Evolutionary conservation across 2,888 invertebrate genomes (phyloP), one percentile per base, ranked within the genome.

Genomic region (Pseudeuparius sepicola): DNA sequence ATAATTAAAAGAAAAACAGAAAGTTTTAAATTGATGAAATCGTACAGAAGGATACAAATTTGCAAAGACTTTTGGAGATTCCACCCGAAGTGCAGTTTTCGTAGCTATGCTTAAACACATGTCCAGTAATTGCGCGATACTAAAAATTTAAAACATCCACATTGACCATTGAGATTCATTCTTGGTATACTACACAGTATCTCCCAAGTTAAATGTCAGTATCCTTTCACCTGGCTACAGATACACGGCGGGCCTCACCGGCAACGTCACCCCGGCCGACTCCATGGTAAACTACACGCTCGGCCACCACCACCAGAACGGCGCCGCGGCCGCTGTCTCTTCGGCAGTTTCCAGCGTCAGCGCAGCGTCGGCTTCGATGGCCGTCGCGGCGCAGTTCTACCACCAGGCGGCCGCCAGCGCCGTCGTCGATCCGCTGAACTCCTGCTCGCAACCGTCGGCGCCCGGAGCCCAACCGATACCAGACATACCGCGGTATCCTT

Each of bases 401-500:
- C 88, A 90, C 62, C 88, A 89, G 59, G 78, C 80, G 11, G 73
- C 73, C 36, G 73, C 73, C 36, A 73, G 78, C 50, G 85, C 83
- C 54, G 78, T 78, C 41, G 85, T 85, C 54, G 86, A 88, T 55
- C 79, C 87, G 55, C 74, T 87, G 43, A 79, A 79, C 50, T 76
- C 78, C 36, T 89, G 88, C 68, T 73, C 77, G 41, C 73, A 80
- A 50, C 66, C 71, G 29, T 66, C 71, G 28, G 68, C 71, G 40
- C 69, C 76, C 38, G 78, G 84, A 41, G 85, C 85, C 43, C 87
- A 87, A 64, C 85, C 87, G 38, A 79, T 90, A 59, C 86, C 87
- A 31, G 90, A 90, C 67, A 83, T 90, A 61, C 89, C 90, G 36
- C 77, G 90, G 59, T 90, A 92, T 64, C 90, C 90, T 30, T 92